Percentiles rank a stretch among this genome's conserved stretches.
Evolutionary conservation across 1,140 invertebrate genomes (phyloP).

Genomic region (Hesperophylax magnus): DNA sequence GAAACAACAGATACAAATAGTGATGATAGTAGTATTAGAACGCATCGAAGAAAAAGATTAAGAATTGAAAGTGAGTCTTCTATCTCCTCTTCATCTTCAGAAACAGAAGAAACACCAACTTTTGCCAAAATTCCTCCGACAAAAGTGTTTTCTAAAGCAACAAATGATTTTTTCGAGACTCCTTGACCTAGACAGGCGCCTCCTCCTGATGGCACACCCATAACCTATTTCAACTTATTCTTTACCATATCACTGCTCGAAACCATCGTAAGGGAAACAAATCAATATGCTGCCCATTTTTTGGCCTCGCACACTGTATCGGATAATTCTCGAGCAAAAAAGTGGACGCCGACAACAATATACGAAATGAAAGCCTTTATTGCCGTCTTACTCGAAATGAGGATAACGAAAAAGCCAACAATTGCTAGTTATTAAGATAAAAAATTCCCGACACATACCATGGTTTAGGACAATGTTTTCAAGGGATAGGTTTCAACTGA

Average conservation of each 20-base stretch:
- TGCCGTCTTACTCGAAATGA: conserved; percentile 57
- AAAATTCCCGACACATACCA: conserved; percentile 57
- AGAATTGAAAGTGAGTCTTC: conserved; percentile 41
- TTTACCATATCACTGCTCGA: conserved; percentile 41
- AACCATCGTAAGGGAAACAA: conserved; percentile 38
- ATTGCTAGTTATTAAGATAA: conserved; percentile 56
- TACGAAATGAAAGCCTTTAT: conserved; percentile 58
- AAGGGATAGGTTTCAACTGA: conserved; percentile 57
- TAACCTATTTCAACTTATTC: conserved; percentile 56
- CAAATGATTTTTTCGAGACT: conserved; percentile 48
- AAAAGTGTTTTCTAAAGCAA: conserved; percentile 43
- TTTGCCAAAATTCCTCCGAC: conserved; percentile 39
- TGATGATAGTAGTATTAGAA: conserved; percentile 40
- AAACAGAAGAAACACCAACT: conserved; percentile 42
- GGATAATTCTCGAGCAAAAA: conserved; percentile 45
- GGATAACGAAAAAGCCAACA: conserved; percentile 55
- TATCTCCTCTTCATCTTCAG: conserved; percentile 41
- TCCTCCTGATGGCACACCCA: conserved; percentile 38
- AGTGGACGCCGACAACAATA: conserved; percentile 45
- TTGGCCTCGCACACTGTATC: conserved; percentile 42
- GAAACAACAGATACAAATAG: conserved; percentile 38
- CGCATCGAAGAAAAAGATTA: conserved; percentile 36
- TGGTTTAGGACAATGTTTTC: conserved; percentile 60
- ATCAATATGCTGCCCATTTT: conserved; percentile 48
- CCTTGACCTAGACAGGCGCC: conserved; percentile 50